Base-by-base conservation (phyloP, 2,888 invertebrate genomes). In the Brachypterus glaber region DNA sequence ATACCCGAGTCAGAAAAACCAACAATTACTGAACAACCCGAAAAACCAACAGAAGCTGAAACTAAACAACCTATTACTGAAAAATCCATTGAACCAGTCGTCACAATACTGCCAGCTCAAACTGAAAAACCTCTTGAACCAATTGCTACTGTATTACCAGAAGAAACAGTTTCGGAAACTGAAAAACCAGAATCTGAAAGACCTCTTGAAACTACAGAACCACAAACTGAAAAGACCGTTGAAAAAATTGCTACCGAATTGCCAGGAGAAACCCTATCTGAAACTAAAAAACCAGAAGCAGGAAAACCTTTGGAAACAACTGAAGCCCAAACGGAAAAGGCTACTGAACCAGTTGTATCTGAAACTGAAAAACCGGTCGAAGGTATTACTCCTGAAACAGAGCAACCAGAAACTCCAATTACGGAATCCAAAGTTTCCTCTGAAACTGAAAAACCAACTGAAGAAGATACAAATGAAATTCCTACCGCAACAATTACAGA, bases 141-240 rank as follows among this genome's bases (percentile, higher is more conserved):
- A n/a, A n/a, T n/a, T n/a, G n/a, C n/a, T n/a, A n/a, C n/a, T n/a
- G n/a, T n/a, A n/a, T n/a, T n/a, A n/a, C n/a, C n/a, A n/a, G n/a
- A n/a, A n/a, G n/a, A n/a, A n/a, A n/a, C n/a, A n/a, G n/a, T n/a
- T n/a, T n/a, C n/a, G n/a, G n/a, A n/a, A n/a, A 14, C 33, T 26
- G 21, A 29, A n/a, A 36, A 34, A 31, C 29, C 31, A 16, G 34
- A 18, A 21, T 17, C 41, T 16, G 17, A 30, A 11, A 33, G 30
- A 32, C 15, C 24, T 16, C 33, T 12, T 3, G 37, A 12, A 31
- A 17, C 33, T 32, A 39, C 50, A 27, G 51, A 44, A 43, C 36
- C 41, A n/a, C 44, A 47, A 35, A 45, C 52, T 17, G 41, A 39
- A 29, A 41, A 37, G 38, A 26, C 37, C 2, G 39, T 9, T n/a